Conservation (phyloP, 2,797 vertebrate species). For the Anabas testudineus region DNA sequence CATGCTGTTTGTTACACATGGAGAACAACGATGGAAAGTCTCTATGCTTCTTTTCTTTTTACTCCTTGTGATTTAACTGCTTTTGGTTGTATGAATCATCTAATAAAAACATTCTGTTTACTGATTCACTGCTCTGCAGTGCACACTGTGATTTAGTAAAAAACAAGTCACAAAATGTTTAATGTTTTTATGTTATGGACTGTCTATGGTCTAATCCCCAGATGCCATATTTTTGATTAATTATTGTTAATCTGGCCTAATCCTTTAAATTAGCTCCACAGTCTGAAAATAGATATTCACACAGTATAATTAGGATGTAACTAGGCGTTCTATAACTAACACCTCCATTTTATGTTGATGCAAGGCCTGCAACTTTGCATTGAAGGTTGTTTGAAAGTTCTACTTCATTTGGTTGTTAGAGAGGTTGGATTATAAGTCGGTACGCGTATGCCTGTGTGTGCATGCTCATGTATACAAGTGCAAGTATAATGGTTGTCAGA, state of each 20-base stretch:
- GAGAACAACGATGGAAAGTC: no score
- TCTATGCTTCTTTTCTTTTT: no score
- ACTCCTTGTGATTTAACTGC: no score
- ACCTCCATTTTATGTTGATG: background rate
- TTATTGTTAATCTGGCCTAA: conserved; percentile 5
- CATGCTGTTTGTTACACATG: no score
- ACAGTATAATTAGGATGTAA: conserved; percentile 8
- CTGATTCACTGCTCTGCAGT: no score
- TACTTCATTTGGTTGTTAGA: background rate
- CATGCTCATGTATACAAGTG: background rate
- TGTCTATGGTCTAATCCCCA: background rate
- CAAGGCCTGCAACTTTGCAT: background rate
- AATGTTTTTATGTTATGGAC: no score
- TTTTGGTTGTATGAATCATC: no score
- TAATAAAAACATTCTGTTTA: no score
- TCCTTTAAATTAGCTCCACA: conserved; percentile 22
- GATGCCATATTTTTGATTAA: background rate
- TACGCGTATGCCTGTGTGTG: background rate
- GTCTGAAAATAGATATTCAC: conserved; percentile 15
- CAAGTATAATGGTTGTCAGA: conserved; percentile 1
- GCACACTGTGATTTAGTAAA: no score
- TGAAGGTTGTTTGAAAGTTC: conserved; percentile 4
- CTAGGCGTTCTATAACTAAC: background rate
- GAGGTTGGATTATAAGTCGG: background rate
- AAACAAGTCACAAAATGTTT: no score